Evolutionary conservation across 2,888 invertebrate genomes (phyloP).

Genomic region (Heliconius ethilla): DNA sequence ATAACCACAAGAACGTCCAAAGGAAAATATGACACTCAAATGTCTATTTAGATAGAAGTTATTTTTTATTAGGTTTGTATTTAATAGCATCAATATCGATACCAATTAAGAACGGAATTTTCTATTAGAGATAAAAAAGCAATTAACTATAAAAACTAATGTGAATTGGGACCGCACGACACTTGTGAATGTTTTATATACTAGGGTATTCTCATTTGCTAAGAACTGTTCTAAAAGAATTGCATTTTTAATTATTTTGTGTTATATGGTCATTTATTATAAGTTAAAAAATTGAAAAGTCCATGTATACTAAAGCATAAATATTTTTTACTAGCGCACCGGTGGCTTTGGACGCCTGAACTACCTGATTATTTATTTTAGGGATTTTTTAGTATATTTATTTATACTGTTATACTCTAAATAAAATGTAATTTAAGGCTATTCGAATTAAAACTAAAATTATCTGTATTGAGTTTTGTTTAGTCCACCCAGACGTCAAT

Average conservation of each 20-base stretch:
- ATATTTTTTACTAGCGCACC: no score
- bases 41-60: constrained; percentile 9
- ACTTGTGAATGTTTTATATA: constrained; percentile 23
- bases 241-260: not conserved
- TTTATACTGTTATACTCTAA: no score
- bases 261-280: not conserved
- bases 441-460: no score
- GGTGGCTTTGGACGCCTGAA: no score
- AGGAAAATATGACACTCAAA: constrained; percentile 7
- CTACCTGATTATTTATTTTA: no score
- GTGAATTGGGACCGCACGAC: constrained; percentile 27
- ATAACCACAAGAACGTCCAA: no score
- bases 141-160: constrained; percentile 35
- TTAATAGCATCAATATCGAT: constrained; percentile 13
- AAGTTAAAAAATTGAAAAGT: no score
- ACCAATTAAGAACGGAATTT: constrained; percentile 25
- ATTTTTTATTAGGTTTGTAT: constrained; percentile 3
- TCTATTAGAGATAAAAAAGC: constrained; percentile 32
- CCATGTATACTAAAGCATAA: no score
- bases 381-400: no score
- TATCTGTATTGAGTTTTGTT: no score
- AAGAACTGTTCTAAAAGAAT: not conserved
- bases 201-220: constrained; percentile 6
- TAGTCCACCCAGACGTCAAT: no score
- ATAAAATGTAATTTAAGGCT: no score